Percentiles rank a stretch among this genome's conserved stretches.
These are phyloP conservation scores for Habroteleia sp. DNA, from an alignment of 2,888 invertebrate species.

Conservation along the genomic window DNA sequence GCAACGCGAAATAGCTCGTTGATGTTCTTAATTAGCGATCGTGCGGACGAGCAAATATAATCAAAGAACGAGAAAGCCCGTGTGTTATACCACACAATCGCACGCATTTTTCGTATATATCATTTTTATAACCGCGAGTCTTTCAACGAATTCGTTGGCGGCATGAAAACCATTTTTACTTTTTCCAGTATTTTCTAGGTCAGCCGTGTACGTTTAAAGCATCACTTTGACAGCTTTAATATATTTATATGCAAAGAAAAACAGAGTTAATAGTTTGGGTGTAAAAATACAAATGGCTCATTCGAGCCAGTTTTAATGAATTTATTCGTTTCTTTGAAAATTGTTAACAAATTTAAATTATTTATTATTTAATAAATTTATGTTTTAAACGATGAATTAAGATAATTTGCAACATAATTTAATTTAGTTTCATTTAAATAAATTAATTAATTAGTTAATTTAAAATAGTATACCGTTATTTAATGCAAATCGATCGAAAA, in stretches of 20 bases:
- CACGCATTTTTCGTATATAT: neutral
- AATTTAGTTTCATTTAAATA: no score
- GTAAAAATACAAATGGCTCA: neutral
- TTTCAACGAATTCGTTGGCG: constrained; percentile 1
- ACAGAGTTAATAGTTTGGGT: neutral
- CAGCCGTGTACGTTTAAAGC: constrained; percentile 16
- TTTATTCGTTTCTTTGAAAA: no score
- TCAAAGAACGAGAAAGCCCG: neutral
- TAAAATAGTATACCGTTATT: no score
- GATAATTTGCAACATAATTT: no score
- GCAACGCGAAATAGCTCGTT: neutral
- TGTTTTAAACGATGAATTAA: no score
- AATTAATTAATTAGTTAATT: no score
- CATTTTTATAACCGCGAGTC: neutral
- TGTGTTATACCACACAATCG: neutral
- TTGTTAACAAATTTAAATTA: no score
- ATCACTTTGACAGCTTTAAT: constrained; percentile 12
- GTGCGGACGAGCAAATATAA: neutral
- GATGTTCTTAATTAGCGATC: constrained; percentile 1
- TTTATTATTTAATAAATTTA: no score
- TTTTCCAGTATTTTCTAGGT: constrained; percentile 14
- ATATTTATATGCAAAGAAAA: no score
- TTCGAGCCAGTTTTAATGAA: no score
- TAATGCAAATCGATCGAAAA: no score
- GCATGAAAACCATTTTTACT: constrained; percentile 15